Evolutionary conservation across 2,113 vertebrate genomes (phyloP).

Genomic region (Pungitius pungitius): DNA sequence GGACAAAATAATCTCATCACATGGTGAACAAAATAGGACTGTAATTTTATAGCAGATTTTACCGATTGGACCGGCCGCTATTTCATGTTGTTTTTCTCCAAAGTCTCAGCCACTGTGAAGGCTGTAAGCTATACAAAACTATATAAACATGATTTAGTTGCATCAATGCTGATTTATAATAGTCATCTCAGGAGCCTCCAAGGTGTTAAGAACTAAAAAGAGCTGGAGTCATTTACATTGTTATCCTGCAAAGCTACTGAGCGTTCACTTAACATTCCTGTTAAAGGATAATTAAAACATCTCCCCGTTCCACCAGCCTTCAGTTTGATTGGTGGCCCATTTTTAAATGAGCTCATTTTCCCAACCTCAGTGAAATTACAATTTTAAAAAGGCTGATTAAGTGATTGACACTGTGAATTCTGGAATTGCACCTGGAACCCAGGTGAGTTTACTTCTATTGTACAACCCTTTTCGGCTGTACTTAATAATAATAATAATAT

Average conservation of each 20-base stretch:
- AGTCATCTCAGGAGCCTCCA: too few species aligned
- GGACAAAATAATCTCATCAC: conserved; percentile 70
- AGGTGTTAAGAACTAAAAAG: conserved; percentile 26
- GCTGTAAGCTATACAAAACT: conserved; percentile 40
- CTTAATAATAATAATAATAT: conserved; percentile 29
- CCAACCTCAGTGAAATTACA: conserved; percentile 53
- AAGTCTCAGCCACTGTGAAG: conserved; percentile 10
- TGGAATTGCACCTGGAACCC: conserved; percentile 49
- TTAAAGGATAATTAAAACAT: conserved; percentile 70
- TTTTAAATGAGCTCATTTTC: conserved; percentile 64
- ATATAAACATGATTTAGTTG: too few species aligned
- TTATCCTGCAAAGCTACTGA: conserved; percentile 28
- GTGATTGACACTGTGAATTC: conserved; percentile 60
- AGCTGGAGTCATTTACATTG: conserved; percentile 33
- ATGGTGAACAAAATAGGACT: conserved; percentile 54
- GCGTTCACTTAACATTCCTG: conserved; percentile 42
- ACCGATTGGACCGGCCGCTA: conserved; percentile 35
- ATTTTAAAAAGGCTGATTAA: conserved; percentile 61
- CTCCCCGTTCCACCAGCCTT: conserved; percentile 48
- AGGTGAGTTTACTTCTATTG: conserved; percentile 42
- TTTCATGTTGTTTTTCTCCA: conserved; percentile 45
- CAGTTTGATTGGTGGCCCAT: conserved; percentile 55
- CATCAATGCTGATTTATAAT: too few species aligned
- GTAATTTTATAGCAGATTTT: conserved; percentile 55
- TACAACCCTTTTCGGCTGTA: neutral